These are phyloP conservation scores for Stenoptilia bipunctidactyla DNA, from an alignment of 2,888 invertebrate genomes.

Conservation along the genomic window DNA sequence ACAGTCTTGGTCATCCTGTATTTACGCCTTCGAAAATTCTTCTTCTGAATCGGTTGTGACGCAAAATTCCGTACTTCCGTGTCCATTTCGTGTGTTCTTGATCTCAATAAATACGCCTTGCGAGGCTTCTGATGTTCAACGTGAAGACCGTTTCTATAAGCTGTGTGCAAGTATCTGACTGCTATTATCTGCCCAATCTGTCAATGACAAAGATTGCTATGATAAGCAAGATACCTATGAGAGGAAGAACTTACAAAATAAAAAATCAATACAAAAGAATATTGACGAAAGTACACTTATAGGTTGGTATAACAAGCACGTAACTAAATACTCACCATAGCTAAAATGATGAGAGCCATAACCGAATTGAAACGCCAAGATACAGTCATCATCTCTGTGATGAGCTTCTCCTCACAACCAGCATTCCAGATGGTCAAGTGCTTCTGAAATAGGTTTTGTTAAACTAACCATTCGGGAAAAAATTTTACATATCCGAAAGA, in stretches of 20 bases:
- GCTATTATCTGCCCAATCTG: constrained; percentile 53
- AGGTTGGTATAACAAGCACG: too few relatives aligned
- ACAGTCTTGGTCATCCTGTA: too few relatives aligned
- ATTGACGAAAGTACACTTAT: too few relatives aligned
- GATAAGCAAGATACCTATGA: too few relatives aligned
- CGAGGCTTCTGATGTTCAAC: constrained; percentile 47
- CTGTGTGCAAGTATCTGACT: constrained; percentile 55
- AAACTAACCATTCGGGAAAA: not conserved
- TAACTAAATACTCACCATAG: constrained; percentile 47
- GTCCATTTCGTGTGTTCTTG: constrained; percentile 25
- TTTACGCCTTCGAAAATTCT: too few relatives aligned
- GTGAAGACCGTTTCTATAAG: constrained; percentile 50
- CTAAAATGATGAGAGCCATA: constrained; percentile 49
- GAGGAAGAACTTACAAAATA: too few relatives aligned
- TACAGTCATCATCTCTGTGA: constrained; percentile 56
- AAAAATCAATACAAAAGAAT: too few relatives aligned
- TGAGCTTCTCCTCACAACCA: constrained; percentile 61
- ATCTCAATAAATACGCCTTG: constrained; percentile 48
- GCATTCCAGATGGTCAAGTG: constrained; percentile 50
- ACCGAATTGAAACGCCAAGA: constrained; percentile 59
- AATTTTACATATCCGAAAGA: too few relatives aligned
- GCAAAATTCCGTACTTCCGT: constrained; percentile 19
- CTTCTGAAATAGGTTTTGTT: constrained; percentile 20
- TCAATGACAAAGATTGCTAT: too few relatives aligned
- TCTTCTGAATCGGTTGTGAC: too few relatives aligned